phyloP scores from a whole-genome alignment of 2,888 invertebrate genomes.

The Stramonita haemastoma region DNA sequence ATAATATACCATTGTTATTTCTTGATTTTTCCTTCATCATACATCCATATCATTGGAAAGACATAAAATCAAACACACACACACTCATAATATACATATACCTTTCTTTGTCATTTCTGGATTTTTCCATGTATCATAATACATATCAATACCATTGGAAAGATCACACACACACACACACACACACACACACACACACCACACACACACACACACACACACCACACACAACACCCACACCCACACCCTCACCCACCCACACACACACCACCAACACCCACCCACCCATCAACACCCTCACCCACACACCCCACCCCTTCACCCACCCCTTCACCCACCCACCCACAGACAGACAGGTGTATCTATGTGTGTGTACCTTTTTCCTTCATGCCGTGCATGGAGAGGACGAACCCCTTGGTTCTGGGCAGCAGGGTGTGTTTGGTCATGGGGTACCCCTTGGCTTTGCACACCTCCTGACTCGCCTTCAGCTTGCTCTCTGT shows the following conservation, averaged over 20 bases:
- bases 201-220: neutral
- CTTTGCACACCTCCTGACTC: constrained; percentile 90
- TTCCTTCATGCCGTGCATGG: constrained; percentile 87
- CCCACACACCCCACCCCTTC: neutral
- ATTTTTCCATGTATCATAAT: too few relatives aligned
- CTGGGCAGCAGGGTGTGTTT: constrained; percentile 95
- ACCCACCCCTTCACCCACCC: neutral
- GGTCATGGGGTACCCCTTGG: constrained; percentile 89
- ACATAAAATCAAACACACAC: neutral
- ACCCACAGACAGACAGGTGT: neutral
- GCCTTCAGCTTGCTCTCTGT: constrained; percentile 91
- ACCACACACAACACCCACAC: neutral
- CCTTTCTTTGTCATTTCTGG: too few relatives aligned
- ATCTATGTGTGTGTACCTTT: constrained; percentile 67
- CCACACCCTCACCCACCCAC: neutral
- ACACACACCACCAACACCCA: neutral
- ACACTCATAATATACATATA: neutral
- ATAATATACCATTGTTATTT: too few relatives aligned
- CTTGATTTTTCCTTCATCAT: neutral
- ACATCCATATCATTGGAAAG: neutral
- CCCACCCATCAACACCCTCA: neutral
- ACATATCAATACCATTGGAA: neutral
- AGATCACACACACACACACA: neutral
- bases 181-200: neutral
- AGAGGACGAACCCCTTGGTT: constrained; percentile 94